Evolutionary conservation across 2,797 vertebrate species (phyloP).

Genomic region (Eulemur coronatus): DNA sequence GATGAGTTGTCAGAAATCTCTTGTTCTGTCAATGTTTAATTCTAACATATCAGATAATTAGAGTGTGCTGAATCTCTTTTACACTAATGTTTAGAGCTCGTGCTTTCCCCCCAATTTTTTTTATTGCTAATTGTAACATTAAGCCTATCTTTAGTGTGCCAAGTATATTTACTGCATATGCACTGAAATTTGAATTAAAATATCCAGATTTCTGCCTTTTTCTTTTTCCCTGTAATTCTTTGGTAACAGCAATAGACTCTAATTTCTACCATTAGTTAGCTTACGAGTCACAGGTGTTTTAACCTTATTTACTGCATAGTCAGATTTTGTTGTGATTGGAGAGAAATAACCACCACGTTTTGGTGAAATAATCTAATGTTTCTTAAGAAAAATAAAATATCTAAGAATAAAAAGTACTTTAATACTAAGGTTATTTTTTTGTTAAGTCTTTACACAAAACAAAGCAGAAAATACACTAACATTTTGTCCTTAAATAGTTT

Average conservation of each 20-base stretch:
- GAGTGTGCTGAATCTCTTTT: not conserved
- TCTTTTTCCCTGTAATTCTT: not conserved
- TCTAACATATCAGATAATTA: not conserved
- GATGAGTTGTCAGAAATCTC: not conserved
- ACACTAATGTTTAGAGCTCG: not conserved
- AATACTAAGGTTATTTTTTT: not conserved
- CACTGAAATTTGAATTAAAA: conserved; percentile 36
- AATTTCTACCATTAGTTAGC: not conserved
- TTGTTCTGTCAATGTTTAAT: not conserved
- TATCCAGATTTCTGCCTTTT: not conserved
- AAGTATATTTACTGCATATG: not conserved
- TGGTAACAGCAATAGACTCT: not conserved
- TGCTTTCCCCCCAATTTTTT: not conserved
- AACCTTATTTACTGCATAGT: not conserved
- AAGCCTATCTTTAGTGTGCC: not conserved
- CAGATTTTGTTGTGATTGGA: conserved; percentile 10
- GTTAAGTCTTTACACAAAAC: conserved; percentile 25
- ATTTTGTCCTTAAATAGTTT: not conserved
- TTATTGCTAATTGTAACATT: not conserved
- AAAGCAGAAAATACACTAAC: not conserved
- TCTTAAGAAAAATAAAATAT: not conserved
- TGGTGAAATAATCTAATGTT: not conserved
- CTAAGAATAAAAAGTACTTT: conserved; percentile 18
- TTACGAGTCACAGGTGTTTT: conserved; percentile 15
- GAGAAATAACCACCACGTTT: conserved; percentile 10